These are phyloP conservation scores for Agrochola lota DNA, from an alignment of 2,888 invertebrate species.

Conservation along the genomic window DNA sequence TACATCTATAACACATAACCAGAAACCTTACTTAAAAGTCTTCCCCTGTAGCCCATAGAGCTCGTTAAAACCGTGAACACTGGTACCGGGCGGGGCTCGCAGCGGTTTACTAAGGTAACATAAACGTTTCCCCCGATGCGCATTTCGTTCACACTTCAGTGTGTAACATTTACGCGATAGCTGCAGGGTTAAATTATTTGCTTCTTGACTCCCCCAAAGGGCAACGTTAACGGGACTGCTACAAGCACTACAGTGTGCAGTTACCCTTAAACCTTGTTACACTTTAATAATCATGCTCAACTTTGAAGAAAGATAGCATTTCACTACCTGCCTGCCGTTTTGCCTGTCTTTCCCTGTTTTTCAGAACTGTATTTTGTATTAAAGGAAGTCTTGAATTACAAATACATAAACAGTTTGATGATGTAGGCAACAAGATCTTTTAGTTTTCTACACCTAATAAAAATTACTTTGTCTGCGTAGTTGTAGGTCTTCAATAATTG, in stretches of 20 bases:
- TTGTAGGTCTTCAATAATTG: slow-evolving; percentile 14
- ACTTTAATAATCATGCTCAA: slow-evolving; percentile 9
- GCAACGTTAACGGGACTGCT: slow-evolving; percentile 1
- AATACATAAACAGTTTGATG: not conserved
- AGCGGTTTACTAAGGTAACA: slow-evolving; percentile 20
- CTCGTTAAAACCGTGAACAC: slow-evolving; percentile 1
- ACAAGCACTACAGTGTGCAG: slow-evolving; percentile 12
- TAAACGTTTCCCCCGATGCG: slow-evolving; percentile 45
- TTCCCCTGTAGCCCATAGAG: not conserved
- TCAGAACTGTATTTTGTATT: not conserved
- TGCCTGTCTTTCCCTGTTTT: not conserved
- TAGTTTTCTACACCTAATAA: not conserved
- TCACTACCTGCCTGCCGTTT: not conserved
- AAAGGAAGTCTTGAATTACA: not conserved
- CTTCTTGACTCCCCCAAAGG: slow-evolving; percentile 38
- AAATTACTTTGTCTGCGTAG: not conserved
- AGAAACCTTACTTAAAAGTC: not conserved
- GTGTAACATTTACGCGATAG: slow-evolving; percentile 45
- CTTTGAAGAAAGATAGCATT: slow-evolving; percentile 5
- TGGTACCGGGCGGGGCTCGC: not conserved
- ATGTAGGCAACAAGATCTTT: not conserved
- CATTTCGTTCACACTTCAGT: slow-evolving; percentile 36
- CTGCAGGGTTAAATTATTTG: slow-evolving; percentile 47
- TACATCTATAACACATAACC: not conserved
- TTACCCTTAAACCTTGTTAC: slow-evolving; percentile 21